These are phyloP conservation scores for Thunnus maccoyii DNA, from an alignment of 2,113 vertebrate genomes.

Conservation along the genomic window DNA sequence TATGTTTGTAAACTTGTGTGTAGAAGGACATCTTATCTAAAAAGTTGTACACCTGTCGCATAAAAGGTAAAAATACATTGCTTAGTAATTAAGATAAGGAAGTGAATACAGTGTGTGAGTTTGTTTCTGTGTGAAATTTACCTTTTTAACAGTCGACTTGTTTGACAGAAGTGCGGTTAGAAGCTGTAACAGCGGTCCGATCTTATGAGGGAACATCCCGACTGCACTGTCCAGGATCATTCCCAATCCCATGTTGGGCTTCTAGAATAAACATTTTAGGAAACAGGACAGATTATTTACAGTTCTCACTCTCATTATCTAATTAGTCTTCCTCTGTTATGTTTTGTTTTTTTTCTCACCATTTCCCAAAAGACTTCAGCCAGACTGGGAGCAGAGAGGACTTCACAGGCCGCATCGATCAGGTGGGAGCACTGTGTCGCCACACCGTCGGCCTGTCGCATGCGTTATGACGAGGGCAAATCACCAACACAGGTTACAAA, in stretches of 20 bases:
- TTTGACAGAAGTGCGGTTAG: slow-evolving; percentile 94
- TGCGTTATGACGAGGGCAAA: neutral
- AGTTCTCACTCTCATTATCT: neutral
- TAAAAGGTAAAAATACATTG: neutral
- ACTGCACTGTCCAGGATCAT: slow-evolving; percentile 95
- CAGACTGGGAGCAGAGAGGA: slow-evolving; percentile 92
- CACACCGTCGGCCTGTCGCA: slow-evolving; percentile 53
- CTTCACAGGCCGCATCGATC: slow-evolving; percentile 94
- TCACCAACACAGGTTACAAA: neutral
- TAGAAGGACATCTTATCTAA: slow-evolving; percentile 98
- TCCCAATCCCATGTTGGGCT: slow-evolving; percentile 94
- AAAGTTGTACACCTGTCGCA: slow-evolving; percentile 93
- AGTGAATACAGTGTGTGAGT: neutral
- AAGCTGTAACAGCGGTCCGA: slow-evolving; percentile 92
- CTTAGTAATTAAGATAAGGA: neutral
- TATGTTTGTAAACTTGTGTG: slow-evolving; percentile 95
- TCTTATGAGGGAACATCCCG: slow-evolving; percentile 95
- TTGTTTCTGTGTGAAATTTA: slow-evolving; percentile 53
- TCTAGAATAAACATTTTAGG: slow-evolving; percentile 77
- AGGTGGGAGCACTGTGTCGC: slow-evolving; percentile 85
- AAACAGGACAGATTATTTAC: neutral
- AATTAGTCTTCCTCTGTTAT: neutral
- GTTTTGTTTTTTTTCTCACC: slow-evolving; percentile 82
- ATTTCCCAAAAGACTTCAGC: slow-evolving; percentile 98
- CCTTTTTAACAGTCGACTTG: slow-evolving; percentile 96